Evolutionary conservation across 2,797 vertebrate genomes (phyloP), one percentile per base, ranked within the genome.

Genomic region (Ceyx erithaca): DNA sequence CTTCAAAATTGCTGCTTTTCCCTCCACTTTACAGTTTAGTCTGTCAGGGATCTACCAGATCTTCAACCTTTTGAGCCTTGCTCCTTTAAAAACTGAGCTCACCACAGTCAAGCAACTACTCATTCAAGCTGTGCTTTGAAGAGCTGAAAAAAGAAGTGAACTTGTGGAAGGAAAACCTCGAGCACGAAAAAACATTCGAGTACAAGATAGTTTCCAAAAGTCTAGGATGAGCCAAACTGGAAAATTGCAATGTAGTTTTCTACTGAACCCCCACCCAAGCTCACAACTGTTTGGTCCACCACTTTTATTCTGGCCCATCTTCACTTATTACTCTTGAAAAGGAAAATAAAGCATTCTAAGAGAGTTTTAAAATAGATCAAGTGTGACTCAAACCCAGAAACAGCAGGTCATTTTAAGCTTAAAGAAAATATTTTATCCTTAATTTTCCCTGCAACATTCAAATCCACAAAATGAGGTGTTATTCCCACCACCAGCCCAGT

Each of bases 381-480:
- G 25, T 55, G 71, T 86, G 70, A 87, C 79, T 92, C 89, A 90
- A 87, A 68, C 58, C 48, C 76, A 71, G 40, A 41, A 61, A 86
- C 92, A 87, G 9, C 10, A 3, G 48, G 61, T 33, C 8, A 49
- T 80, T 86, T 89, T 70, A 52, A 84, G 48, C 21, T 31, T 59
- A 37, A 91, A 81, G 33, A 61, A 78, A 70, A 51, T 26, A 40
- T 40, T 80, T 62, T n/a, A 82, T 80, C 80, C 73, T 80, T 73
- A 41, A 61, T 82, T 85, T 88, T 52, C 58, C 61, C 35, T 75
- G 31, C 37, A 70, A 35, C 0, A 2, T 73, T 90, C 87, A 85
- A 91, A 86, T 83, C 81, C 84, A 79, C 23, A 78, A 94, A 94
- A 95, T 40, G 64, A 94, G 70, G 86, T 95, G 87, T 48, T 90